Base-by-base conservation (phyloP, 2,797 vertebrate species). In the Periparus ater region DNA sequence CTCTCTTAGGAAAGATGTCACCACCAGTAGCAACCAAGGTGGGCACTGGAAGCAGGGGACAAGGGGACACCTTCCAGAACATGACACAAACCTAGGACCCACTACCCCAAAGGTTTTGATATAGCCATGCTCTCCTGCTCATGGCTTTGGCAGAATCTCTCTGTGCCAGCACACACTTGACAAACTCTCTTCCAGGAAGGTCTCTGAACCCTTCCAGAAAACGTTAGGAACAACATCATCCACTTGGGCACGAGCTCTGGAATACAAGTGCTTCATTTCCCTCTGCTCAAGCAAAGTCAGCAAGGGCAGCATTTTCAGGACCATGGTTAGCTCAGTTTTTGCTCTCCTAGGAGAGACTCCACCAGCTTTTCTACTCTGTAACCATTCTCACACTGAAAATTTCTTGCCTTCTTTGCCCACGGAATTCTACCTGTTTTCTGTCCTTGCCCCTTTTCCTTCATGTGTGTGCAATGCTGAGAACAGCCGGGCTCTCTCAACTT, bases 401-500 rank as follows among this genome's bases (percentile, higher is more conserved):
- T 3, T n/a, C 32, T 50, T 12, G 7, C 6, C 13, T 25, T 48
- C 14, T 50, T 36, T 44, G 6, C 21, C 32, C 11, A 18, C 4
- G 21, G 25, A 57, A 57, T 57, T 57, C 32, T 20, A 57, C 2
- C 36, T 48, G 5, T n/a, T 48, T 48, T 53, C 38, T 38, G 22
- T 14, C 26, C 18, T 38, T 26, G 6, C 9, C 22, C 6, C 7
- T 17, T 45, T 18, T 21, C 27, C 7, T 45, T 32, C 40, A 19
- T 0, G 3, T 19, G 9, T 40, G 22, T 11, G 42, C 22, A 11
- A 11, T n/a, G 29, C 23, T 48, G 63, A 48, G 18, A 57, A 27
- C 34, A 40, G 18, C 44, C 1, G 0, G 27, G 7, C 3, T 67
- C 2, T 18, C 34, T 48, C 7, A 1, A 14, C 11, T 40, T 57